phyloP scores from a whole-genome alignment of 2,797 vertebrate genomes.

The Parauchenoglanis ngamensis region DNA sequence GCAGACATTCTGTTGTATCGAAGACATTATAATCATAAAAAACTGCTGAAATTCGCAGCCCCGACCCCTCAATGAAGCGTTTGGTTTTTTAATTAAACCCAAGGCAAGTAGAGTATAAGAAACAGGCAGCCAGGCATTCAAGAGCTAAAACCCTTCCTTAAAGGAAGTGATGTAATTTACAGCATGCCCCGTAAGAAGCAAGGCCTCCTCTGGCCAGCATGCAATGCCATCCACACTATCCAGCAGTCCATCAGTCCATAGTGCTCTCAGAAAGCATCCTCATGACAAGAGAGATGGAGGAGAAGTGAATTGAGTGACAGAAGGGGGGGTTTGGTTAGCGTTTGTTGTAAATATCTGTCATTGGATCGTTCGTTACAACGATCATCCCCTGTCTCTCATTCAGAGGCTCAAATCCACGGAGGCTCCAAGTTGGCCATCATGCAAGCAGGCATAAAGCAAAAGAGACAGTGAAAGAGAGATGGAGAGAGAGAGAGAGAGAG shows the following conservation, averaged over 20 bases:
- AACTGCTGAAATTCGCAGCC: slow-evolving; percentile 20
- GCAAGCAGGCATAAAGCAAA: slow-evolving; percentile 93
- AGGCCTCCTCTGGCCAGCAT: slow-evolving; percentile 71
- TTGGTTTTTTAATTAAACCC: slow-evolving; percentile 65
- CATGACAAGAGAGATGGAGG: slow-evolving; percentile 57
- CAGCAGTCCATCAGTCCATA: slow-evolving; percentile 69
- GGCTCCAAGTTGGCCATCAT: slow-evolving; percentile 84
- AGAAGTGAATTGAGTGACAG: slow-evolving; percentile 44
- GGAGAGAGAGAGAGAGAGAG: slow-evolving; percentile 54
- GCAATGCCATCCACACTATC: slow-evolving; percentile 72
- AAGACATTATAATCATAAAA: slow-evolving; percentile 17
- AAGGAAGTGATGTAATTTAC: slow-evolving; percentile 68
- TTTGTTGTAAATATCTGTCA: slow-evolving; percentile 53
- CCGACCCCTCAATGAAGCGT: slow-evolving; percentile 68
- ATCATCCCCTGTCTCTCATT: slow-evolving; percentile 67
- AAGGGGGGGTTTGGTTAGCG: slow-evolving; percentile 50
- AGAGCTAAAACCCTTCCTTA: slow-evolving; percentile 61
- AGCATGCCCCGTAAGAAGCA: slow-evolving; percentile 75
- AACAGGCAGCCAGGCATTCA: slow-evolving; percentile 76
- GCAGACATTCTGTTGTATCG: slow-evolving; percentile 30
- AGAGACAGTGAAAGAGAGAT: slow-evolving; percentile 55
- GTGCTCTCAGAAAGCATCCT: slow-evolving; percentile 60
- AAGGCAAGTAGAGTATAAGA: slow-evolving; percentile 65
- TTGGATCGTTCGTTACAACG: slow-evolving; percentile 72
- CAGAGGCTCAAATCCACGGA: slow-evolving; percentile 56